These are phyloP conservation scores for Corythaeola cristata DNA, from an alignment of 2,113 vertebrate genomes.

Conservation along the genomic window DNA sequence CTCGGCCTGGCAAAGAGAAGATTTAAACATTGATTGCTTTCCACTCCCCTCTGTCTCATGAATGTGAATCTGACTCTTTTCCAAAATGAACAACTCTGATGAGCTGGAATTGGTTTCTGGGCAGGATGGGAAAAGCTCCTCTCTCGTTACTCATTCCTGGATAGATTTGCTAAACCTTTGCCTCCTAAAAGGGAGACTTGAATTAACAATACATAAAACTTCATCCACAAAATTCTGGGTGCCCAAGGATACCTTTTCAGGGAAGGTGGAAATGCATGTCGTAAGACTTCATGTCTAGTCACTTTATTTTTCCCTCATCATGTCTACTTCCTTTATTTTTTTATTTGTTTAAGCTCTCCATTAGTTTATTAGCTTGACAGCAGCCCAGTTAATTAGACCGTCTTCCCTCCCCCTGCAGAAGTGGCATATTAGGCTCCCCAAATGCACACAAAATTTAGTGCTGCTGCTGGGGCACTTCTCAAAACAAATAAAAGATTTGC, in stretches of 20 bases:
- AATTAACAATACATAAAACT: background rate
- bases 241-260: constrained; percentile 15
- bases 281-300: constrained; percentile 55
- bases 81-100: constrained; percentile 69
- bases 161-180: constrained; percentile 45
- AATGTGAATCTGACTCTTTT: constrained; percentile 54
- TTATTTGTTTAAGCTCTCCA: constrained; percentile 72
- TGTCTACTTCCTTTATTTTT: constrained; percentile 71
- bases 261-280: constrained; percentile 23
- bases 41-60: constrained; percentile 64
- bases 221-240: background rate
- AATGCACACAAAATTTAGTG: constrained; percentile 77
- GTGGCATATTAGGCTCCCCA: constrained; percentile 59
- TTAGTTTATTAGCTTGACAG: constrained; percentile 78
- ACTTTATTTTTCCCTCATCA: constrained; percentile 53
- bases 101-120: constrained; percentile 69
- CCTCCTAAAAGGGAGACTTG: constrained; percentile 44
- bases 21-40: constrained; percentile 67
- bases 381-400: constrained; percentile 74
- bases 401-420: constrained; percentile 69
- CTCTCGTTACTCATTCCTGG: constrained; percentile 61
- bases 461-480: constrained; percentile 71
- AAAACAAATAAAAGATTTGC: constrained; percentile 85
- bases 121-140: constrained; percentile 65
- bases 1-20: constrained; percentile 56